Conservation (phyloP, 2,113 vertebrate genomes). For the Eleginops maclovinus region DNA sequence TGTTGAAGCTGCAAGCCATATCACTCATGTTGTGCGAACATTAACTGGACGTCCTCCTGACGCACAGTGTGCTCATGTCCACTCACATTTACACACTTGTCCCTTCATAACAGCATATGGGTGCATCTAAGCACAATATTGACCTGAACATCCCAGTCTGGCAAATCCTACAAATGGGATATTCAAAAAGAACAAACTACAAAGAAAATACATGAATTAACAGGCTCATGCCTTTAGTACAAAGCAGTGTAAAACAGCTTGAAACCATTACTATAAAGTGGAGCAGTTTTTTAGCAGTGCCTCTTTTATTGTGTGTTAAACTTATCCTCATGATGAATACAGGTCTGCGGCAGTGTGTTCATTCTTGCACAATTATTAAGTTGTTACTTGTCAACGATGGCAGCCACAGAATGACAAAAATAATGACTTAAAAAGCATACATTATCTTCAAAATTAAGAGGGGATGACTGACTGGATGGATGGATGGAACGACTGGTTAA, state of each 20-base stretch:
- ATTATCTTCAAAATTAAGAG: background rate
- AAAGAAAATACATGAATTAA: constrained; percentile 33
- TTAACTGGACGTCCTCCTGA: background rate
- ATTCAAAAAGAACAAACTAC: constrained; percentile 21
- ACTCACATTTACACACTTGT: background rate
- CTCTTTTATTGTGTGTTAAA: background rate
- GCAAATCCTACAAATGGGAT: background rate
- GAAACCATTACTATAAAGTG: constrained; percentile 18
- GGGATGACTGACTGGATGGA: background rate
- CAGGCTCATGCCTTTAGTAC: constrained; percentile 14
- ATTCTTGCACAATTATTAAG: background rate
- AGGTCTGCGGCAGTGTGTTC: background rate
- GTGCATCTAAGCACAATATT: constrained; percentile 12
- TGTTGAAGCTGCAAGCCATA: background rate
- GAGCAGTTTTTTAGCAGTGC: constrained; percentile 10
- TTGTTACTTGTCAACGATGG: background rate
- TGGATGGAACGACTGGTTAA: background rate
- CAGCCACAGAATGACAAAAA: background rate
- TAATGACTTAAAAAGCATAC: background rate
- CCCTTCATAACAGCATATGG: background rate
- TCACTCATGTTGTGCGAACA: background rate
- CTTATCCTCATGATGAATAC: background rate
- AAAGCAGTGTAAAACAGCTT: constrained; percentile 47
- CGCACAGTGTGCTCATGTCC: background rate
- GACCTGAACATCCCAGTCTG: constrained; percentile 14